Evolutionary conservation across 2,888 invertebrate species (phyloP), one percentile per base, ranked within the genome.

Genomic region (Xestia ashworthii): DNA sequence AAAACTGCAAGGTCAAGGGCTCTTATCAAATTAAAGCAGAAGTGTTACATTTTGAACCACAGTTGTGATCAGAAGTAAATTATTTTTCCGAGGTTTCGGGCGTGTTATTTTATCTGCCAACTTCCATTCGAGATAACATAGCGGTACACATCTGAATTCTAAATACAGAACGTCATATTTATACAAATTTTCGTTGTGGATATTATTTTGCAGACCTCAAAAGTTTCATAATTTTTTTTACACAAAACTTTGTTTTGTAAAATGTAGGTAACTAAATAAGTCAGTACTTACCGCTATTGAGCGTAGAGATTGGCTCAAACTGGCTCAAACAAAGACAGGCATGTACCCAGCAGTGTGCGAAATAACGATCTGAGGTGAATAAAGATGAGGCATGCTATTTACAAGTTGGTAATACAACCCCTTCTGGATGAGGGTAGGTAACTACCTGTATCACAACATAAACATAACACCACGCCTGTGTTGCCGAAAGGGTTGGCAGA

Each of bases 101-200:
- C 44, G 32, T 70, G 41, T 55, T 62, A 70, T 53, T 70, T 60
- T 48, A 60, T 62, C 66, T 62, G 48, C 70, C 32, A 76, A n/a
- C 70, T 53, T 19, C 22, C 32, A 65, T 69, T 82, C 11, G n/a
- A 66, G 55, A 77, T 78, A 9, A 70, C 38, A 82, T 77, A 41
- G 66, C n/a, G 41, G 60, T 55, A 76, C 68, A 44, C 25, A 50
- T 64, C 22, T 55, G 70, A 83, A 77, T 76, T 80, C 70, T 67
- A 71, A 76, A 67, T 48, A 62, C 11, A 9, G 46, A 62, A 70
- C 32, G 48, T 53, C 48, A 58, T 53, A 38, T 38, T n/a, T n/a
- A 65, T 32, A 16, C 22, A 0, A 44, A 50, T 3, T 38, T 67
- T 32, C 3, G 1, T 48, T 64, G 14, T n/a, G 11, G 32, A 38